Evolutionary conservation across 2,797 vertebrate species (phyloP).

Genomic region (Sphenopsis melanotis): DNA sequence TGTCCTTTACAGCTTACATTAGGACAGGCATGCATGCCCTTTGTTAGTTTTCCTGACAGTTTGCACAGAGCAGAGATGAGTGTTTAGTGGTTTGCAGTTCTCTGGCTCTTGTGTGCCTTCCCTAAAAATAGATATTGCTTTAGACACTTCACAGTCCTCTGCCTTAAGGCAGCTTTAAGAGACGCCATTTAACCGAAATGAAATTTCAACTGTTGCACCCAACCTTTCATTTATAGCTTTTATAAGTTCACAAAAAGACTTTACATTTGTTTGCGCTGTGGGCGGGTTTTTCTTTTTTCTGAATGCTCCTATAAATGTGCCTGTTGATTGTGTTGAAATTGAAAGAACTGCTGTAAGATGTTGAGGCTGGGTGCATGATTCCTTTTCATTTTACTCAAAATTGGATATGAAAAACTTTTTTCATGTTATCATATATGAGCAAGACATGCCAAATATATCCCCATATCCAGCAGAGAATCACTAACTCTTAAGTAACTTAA

Average conservation of each 20-base stretch:
- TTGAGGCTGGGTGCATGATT: not conserved
- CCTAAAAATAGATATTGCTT: constrained; percentile 24
- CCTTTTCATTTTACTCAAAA: not conserved
- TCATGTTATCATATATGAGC: not conserved
- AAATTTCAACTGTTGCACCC: not conserved
- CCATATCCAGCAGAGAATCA: not conserved
- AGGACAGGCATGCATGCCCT: not conserved
- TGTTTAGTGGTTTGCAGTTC: not conserved
- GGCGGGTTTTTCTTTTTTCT: not conserved
- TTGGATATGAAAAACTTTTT: not conserved
- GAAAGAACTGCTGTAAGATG: not conserved
- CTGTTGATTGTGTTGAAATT: not conserved
- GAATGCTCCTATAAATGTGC: not conserved
- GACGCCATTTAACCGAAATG: not conserved
- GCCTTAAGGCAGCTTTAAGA: not conserved
- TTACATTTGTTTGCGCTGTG: not conserved
- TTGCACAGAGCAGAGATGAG: not conserved
- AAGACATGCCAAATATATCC: fast-evolving
- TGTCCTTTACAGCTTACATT: not conserved
- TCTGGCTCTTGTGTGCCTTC: not conserved
- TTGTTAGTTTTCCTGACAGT: not conserved
- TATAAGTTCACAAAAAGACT: not conserved
- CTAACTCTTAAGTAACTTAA: not conserved
- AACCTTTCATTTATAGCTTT: not conserved
- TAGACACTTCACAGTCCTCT: not conserved